Conservation (phyloP, 2,113 vertebrate species). For the Elgaria multicarinata region DNA sequence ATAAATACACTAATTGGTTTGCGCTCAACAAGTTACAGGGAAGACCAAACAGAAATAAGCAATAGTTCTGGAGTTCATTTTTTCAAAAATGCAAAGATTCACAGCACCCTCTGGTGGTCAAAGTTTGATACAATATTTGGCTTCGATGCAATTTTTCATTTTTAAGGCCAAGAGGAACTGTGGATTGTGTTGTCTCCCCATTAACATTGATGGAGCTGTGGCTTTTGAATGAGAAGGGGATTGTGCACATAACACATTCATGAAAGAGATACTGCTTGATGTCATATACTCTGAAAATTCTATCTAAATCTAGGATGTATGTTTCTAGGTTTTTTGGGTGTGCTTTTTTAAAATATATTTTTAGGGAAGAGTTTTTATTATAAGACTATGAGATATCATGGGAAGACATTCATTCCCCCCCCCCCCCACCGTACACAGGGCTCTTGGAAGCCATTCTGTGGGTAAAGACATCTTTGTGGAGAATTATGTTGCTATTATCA, state of each 20-base stretch:
- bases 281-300: not conserved
- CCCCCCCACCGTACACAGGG: not conserved
- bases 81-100: not conserved
- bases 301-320: not conserved
- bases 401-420: not conserved
- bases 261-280: not conserved
- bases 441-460: not conserved
- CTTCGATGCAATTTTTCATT: too few species aligned
- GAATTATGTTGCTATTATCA: too few species aligned
- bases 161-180: too few species aligned
- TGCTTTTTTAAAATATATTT: too few species aligned
- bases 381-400: not conserved
- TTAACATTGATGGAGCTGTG: not conserved
- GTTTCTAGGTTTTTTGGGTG: too few species aligned
- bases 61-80: fast-evolving
- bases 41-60: not conserved
- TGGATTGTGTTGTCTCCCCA: not conserved
- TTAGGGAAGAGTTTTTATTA: not conserved
- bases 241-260: not conserved
- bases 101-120: slow-evolving; percentile 63
- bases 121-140: not conserved
- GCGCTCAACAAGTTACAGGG: not conserved
- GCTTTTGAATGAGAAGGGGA: not conserved
- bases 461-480: too few species aligned
- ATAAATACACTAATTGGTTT: not conserved